A percentile compares a stretch with the other conserved stretches of the same genome.
phyloP scores from a whole-genome alignment of 2,888 invertebrate genomes.

The Himalopsyche japonica region DNA sequence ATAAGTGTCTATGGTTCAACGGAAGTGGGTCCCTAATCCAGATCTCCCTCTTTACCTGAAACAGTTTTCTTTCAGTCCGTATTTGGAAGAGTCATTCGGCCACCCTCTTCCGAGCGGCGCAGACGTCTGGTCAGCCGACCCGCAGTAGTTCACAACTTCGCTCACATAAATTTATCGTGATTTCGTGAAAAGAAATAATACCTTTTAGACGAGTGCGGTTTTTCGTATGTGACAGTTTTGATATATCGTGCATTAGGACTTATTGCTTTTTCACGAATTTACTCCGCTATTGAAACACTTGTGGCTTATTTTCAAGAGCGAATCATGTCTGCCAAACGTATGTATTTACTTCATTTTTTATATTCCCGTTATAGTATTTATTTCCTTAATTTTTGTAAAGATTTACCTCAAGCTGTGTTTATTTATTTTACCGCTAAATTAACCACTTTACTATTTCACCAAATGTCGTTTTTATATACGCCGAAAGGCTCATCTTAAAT shows the following conservation, averaged over 20 bases:
- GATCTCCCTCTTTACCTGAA: background rate
- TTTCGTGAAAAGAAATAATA: background rate
- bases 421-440: too few relatives aligned
- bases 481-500: too few relatives aligned
- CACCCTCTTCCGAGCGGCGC: background rate
- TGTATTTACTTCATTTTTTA: background rate
- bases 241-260: background rate
- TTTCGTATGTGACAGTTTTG: background rate
- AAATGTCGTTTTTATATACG: too few relatives aligned
- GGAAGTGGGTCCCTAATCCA: background rate
- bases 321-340: background rate
- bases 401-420: too few relatives aligned
- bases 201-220: background rate
- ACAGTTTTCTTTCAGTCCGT: background rate
- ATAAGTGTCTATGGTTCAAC: background rate
- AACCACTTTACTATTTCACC: too few relatives aligned
- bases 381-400: too few relatives aligned
- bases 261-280: background rate
- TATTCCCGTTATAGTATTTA: too few relatives aligned
- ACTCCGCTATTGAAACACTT: background rate
- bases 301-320: background rate
- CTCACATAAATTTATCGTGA: background rate
- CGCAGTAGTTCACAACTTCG: background rate
- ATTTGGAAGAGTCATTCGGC: background rate
- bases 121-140: background rate